Conservation (phyloP, 2,888 invertebrate species). For the Eupithecia subumbrata region DNA sequence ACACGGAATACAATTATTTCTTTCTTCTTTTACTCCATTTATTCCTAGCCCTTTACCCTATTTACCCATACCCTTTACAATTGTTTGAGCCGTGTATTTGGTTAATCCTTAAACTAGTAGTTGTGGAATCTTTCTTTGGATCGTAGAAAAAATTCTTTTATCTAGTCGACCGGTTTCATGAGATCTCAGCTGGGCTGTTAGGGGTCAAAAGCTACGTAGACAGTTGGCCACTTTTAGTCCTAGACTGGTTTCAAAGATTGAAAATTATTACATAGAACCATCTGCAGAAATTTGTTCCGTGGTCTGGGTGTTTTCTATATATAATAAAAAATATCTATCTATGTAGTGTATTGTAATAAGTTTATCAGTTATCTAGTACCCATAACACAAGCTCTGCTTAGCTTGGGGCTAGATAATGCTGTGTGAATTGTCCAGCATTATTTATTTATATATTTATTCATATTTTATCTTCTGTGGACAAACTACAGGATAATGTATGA, state of each 20-base stretch:
- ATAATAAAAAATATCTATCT: no score
- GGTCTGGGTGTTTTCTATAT: no score
- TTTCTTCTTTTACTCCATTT: slow-evolving; percentile 44
- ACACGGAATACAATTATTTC: slow-evolving; percentile 43
- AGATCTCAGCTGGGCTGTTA: slow-evolving; percentile 35
- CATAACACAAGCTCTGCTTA: no score
- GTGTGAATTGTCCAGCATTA: no score
- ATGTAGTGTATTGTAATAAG: no score
- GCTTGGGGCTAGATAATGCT: no score
- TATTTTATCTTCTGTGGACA: not conserved
- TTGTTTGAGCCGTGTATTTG: slow-evolving; percentile 52
- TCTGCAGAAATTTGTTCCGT: no score
- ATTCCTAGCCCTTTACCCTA: slow-evolving; percentile 46
- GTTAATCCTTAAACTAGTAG: slow-evolving; percentile 57
- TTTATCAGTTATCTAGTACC: no score
- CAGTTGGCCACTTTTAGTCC: slow-evolving; percentile 4
- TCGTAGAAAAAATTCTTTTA: slow-evolving; percentile 62
- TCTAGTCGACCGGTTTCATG: slow-evolving; percentile 63
- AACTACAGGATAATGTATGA: not conserved
- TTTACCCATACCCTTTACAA: slow-evolving; percentile 53
- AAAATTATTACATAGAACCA: not conserved
- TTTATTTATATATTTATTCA: no score
- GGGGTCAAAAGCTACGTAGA: not conserved
- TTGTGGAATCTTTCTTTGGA: slow-evolving; percentile 50
- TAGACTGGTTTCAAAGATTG: not conserved